Conservation (phyloP, 2,797 vertebrate species). For the Brachyalestes nurse region DNA sequence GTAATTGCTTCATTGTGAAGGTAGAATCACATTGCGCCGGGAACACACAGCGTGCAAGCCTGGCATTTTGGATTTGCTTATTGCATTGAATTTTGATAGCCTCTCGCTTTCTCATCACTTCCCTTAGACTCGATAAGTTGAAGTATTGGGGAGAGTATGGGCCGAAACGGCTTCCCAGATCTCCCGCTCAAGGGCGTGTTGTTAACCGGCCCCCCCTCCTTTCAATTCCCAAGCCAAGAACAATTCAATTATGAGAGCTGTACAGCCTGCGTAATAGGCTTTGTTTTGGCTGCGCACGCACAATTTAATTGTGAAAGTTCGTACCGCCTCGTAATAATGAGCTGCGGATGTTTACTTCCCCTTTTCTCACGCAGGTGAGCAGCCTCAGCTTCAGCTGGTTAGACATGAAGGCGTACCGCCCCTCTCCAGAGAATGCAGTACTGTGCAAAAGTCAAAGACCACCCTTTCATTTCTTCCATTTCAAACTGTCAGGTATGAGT, state of each 20-base stretch:
- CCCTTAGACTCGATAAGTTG: neutral
- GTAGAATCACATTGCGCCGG: conserved; percentile 35
- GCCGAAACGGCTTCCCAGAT: neutral
- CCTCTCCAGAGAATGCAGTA: no score
- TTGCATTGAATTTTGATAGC: conserved; percentile 23
- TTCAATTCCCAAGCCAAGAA: conserved; percentile 26
- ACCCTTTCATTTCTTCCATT: no score
- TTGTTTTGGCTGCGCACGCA: neutral
- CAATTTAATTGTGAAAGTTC: conserved; percentile 25
- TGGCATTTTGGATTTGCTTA: conserved; percentile 42
- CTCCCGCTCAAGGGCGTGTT: conserved; percentile 12
- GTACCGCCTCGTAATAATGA: conserved; percentile 18
- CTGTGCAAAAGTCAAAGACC: no score
- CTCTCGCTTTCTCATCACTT: conserved; percentile 13
- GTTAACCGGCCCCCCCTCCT: conserved; percentile 5
- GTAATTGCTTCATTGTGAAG: conserved; percentile 44
- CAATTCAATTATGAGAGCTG: conserved; percentile 39
- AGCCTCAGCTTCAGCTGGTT: conserved; percentile 6
- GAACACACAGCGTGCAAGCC: conserved; percentile 29
- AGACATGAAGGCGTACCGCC: no score
- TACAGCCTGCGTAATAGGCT: neutral
- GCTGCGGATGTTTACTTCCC: neutral
- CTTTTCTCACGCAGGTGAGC: conserved; percentile 1
- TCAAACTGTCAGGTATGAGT: no score
- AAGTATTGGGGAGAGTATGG: conserved; percentile 8